A percentile compares a stretch with the other conserved stretches of the same genome.
These are phyloP conservation scores for Phylloscopus trochilus DNA, from an alignment of 2,113 vertebrate species.

Conservation along the genomic window DNA sequence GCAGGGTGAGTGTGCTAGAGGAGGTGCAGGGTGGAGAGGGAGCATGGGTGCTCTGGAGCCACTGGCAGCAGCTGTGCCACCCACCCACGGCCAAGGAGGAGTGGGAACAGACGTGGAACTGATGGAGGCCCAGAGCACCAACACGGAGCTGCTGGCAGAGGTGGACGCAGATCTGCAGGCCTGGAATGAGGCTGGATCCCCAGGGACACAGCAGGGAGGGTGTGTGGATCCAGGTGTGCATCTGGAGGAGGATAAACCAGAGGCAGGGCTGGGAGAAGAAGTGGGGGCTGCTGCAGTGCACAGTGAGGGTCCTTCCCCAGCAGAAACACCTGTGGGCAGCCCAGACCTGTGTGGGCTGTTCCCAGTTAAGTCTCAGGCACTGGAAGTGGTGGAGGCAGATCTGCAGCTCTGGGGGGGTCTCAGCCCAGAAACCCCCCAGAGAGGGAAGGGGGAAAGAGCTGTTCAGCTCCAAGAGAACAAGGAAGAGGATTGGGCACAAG, in stretches of 20 bases:
- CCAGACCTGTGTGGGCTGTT: not conserved
- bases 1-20: not conserved
- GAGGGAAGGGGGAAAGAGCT: accelerated
- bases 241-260: accelerated
- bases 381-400: not conserved
- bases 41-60: accelerated
- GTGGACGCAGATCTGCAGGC: not conserved
- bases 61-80: accelerated
- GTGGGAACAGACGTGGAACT: not conserved
- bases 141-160: not conserved
- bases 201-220: not conserved
- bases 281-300: not conserved
- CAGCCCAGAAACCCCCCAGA: accelerated
- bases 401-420: accelerated
- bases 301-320: not conserved
- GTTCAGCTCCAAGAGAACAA: accelerated
- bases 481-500: not conserved
- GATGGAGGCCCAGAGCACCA: not conserved
- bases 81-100: accelerated
- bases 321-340: not conserved
- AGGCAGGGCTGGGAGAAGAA: not conserved
- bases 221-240: not conserved
- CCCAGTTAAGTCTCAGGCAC: not conserved
- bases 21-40: accelerated
- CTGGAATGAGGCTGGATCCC: accelerated